These are phyloP conservation scores for Drosophila lowei DNA, from an alignment of 1,140 invertebrate genomes.

Conservation along the genomic window DNA sequence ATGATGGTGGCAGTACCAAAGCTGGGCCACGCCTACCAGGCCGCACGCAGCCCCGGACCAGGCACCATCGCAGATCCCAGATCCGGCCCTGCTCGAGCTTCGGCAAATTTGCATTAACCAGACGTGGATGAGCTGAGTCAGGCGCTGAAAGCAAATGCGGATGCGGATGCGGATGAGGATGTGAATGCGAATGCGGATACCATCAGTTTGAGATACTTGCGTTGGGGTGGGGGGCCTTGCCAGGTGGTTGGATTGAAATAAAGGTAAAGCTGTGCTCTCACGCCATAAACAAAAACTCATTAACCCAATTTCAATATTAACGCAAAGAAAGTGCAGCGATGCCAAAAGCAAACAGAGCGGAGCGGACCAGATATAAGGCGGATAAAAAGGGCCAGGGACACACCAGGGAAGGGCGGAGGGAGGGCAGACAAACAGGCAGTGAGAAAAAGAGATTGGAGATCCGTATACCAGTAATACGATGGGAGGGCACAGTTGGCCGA, in stretches of 20 bases:
- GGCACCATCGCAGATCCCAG: background rate
- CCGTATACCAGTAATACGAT: background rate
- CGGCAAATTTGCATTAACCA: constrained; percentile 67
- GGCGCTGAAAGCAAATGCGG: constrained; percentile 28
- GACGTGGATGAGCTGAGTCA: background rate
- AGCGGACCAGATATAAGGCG: background rate
- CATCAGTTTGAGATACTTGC: background rate
- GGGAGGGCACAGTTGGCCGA: background rate
- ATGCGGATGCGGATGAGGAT: constrained; percentile 26
- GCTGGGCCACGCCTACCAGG: constrained; percentile 3
- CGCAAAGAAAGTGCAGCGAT: constrained; percentile 57
- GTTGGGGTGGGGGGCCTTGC: background rate
- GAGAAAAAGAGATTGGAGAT: background rate
- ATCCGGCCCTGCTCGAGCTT: background rate
- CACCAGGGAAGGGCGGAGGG: too few relatives aligned
- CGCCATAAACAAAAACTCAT: constrained; percentile 77
- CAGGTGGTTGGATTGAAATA: constrained; percentile 7
- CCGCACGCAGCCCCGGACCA: background rate
- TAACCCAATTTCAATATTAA: constrained; percentile 79
- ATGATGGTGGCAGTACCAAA: background rate
- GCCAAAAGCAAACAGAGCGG: constrained; percentile 53
- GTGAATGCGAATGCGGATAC: constrained; percentile 4
- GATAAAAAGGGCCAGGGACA: too few relatives aligned
- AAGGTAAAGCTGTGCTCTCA: constrained; percentile 18
- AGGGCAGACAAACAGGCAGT: background rate